Base-by-base conservation (phyloP, 1,140 invertebrate genomes). In the Euborellia annulipes region DNA sequence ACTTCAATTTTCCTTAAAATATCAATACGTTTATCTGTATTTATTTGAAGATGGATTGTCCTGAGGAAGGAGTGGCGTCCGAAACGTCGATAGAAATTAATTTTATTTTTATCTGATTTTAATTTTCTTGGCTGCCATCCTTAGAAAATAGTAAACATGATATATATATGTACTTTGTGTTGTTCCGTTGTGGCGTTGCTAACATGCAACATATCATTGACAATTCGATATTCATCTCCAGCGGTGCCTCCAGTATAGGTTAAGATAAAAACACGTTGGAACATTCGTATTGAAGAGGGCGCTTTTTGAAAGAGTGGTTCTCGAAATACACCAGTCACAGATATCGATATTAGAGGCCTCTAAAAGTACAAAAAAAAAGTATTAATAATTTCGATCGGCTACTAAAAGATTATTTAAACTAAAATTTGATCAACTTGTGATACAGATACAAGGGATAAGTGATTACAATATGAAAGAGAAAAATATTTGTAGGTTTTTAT, bases 151-250 rank as follows among this genome's bases (percentile, higher is more conserved):
- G n/a, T n/a, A n/a, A n/a, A n/a, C n/a, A n/a, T n/a, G n/a, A n/a
- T n/a, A n/a, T n/a, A n/a, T n/a, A n/a, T n/a, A n/a, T n/a, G n/a
- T 13, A 48, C 46, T 41, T 43, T 23, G 20, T 20, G 41, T 23
- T 48, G 41, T 22, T 42, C 27, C 30, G 46, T 48, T 43, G 46
- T 43, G 3, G 46, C 46, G 38, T 48, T 48, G 18, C 13, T 23
- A 14, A 48, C 32, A 36, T 43, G 41, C 20, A 48, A 7, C 21
- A 36, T 48, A 32, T 48, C 46, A 43, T 48, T 48, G 6, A 43
- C 16, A 22, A 48, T 43, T 16, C 41, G 40, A 9, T 21, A 48
- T 22, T 43, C 20, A 36, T 43, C 36, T n/a, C n/a, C n/a, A n/a
- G n/a, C n/a, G n/a, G n/a, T n/a, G n/a, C n/a, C n/a, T n/a, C n/a